Evolutionary conservation across 2,113 vertebrate genomes (phyloP), one percentile per base, ranked within the genome.

Genomic region (Crotophaga sulcirostris): DNA sequence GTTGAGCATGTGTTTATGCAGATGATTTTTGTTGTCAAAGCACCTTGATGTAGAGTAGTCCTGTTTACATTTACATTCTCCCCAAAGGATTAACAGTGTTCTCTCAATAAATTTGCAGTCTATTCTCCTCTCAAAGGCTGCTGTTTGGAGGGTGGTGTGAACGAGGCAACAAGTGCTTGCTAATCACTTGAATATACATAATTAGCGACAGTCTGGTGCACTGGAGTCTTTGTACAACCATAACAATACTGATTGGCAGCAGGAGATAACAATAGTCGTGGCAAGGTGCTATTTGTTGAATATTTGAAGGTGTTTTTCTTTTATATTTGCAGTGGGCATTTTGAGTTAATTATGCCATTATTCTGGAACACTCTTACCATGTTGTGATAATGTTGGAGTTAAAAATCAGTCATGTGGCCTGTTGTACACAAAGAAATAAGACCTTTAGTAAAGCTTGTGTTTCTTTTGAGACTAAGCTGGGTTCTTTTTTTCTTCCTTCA

Each of bases 21-120:
- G 98, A 98, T 99, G 98, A 98, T 98, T 98, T 98, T 97, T 98
- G 98, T 98, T 98, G 98, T 98, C 98, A 98, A 98, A 98, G 98
- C 98, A 98, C 98, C 98, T 98, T 98, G 98, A 98, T 98, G 98
- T 97, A 94, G 98, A 98, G 97, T 97, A 98, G 97, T 97, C 97
- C 98, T 98, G 98, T 98, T 98, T 98, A 98, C 97, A 98, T 98
- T 98, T 98, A 97, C 97, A 95, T 98, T 97, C 97, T 98, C 97
- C 98, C 98, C 97, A 97, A 98, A 98, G 98, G 98, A 98, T 98
- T 98, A 98, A 98, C 97, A 98, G 98, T 98, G 97, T 98, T 97
- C 97, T 98, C 97, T 98, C 97, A 98, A 97, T 98, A 97, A 97
- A 98, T 98, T 98, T 98, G 97, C 98, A 98, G 97, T 97, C 97